A percentile compares a stretch with the other conserved stretches of the same genome.
These are phyloP conservation scores for Chanos chanos DNA, from an alignment of 2,797 vertebrate species.

Conservation along the genomic window DNA sequence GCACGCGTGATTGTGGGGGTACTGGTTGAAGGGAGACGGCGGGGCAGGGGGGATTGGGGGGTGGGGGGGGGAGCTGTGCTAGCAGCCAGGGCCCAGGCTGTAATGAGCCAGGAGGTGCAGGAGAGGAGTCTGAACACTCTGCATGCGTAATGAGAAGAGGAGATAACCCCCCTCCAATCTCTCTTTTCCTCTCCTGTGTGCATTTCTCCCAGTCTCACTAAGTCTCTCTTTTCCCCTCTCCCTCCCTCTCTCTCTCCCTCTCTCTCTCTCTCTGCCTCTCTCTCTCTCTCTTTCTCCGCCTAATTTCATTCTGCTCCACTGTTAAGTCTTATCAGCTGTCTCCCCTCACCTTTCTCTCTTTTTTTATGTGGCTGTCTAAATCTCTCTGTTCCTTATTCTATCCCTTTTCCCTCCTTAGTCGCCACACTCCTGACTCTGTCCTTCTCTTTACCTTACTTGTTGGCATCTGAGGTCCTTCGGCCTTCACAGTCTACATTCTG, in stretches of 20 bases:
- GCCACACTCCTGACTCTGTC: background rate
- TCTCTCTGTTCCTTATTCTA: background rate
- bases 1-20: slow-evolving; percentile 93
- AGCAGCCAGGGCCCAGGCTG: slow-evolving; percentile 91
- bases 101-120: slow-evolving; percentile 94
- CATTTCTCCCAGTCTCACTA: background rate
- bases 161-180: slow-evolving; percentile 41
- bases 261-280: background rate
- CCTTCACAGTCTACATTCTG: too few relatives aligned
- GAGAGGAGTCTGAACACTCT: slow-evolving; percentile 89
- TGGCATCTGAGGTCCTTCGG: too few relatives aligned
- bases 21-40: slow-evolving; percentile 56
- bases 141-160: slow-evolving; percentile 85
- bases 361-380: background rate
- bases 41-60: slow-evolving; percentile 31
- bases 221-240: slow-evolving; percentile 38
- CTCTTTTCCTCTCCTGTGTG: slow-evolving; percentile 32
- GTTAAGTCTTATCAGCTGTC: slow-evolving; percentile 12
- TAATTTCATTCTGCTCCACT: slow-evolving; percentile 6
- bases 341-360: background rate
- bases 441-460: background rate
- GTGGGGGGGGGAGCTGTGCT: slow-evolving; percentile 74
- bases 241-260: background rate
- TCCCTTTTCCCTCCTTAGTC: background rate
- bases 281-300: slow-evolving; percentile 9